Evolutionary conservation across 2,113 vertebrate species (phyloP), one percentile per base, ranked within the genome.

Genomic region (Takifugu flavidus): DNA sequence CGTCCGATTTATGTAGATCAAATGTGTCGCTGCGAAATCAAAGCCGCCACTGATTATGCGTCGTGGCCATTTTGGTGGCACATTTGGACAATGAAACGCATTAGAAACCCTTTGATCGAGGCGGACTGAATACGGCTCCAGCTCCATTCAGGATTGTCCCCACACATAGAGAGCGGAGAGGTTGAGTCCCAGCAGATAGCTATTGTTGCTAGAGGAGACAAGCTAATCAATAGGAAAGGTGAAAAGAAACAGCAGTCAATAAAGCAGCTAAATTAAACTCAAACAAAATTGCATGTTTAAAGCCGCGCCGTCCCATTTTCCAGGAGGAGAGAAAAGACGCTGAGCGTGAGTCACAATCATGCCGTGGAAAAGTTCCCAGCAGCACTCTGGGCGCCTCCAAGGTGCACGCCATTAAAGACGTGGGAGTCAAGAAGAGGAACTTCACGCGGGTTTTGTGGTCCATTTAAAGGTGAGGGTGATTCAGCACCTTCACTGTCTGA

Each of bases 31-130:
- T 13, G 57, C 46, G 72, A 34, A 68, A 56, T 65, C 56, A 64
- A 60, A 71, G 59, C 67, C 13, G 39, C 53, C 46, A 27, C 58
- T 55, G 63, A 68, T 77, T 56, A 67, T 65, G 74, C 72, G 77
- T 60, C 77, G 61, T 31, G 56, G 63, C 68, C 66, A 56, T 77
- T 86, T 69, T 80, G 65, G 77, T 13, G 57, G 59, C 62, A 63
- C 54, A 59, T 52, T 45, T 39, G 28, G 65, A 62, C 74, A 79
- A 76, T 79, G 58, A 69, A 62, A 80, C 75, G 59, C 78, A 66
- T 34, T 3, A 49, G 51, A 49, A 75, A 76, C 46, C 72, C 80
- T 88, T 87, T 84, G 77, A 88, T 87, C 78, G 80, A 65, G 14
- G 25, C 62, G 76, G 84, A 86, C 72, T 55, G 74, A 86, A 86